These are phyloP conservation scores for Grantiella picta DNA, from an alignment of 2,113 vertebrate species.

Conservation along the genomic window DNA sequence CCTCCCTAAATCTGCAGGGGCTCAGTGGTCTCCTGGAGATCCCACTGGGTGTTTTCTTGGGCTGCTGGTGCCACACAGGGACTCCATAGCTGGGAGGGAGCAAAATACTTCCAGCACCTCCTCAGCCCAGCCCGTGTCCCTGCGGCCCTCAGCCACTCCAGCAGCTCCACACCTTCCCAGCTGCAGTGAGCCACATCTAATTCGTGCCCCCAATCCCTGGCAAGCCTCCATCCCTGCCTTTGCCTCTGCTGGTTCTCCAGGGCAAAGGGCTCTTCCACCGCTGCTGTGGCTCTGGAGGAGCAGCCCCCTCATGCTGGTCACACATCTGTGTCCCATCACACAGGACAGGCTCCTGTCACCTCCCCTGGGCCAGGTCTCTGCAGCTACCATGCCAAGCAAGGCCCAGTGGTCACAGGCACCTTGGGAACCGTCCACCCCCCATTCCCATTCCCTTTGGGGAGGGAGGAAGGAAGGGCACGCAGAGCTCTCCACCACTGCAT, in stretches of 20 bases:
- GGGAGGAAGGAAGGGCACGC: neutral
- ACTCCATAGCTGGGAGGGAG: neutral
- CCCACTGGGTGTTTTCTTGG: rapidly evolving
- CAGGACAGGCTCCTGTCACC: neutral
- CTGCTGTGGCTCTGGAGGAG: neutral
- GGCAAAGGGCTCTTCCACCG: neutral
- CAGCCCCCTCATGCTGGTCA: neutral
- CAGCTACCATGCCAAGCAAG: neutral
- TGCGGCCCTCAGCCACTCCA: neutral
- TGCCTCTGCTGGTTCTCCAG: neutral
- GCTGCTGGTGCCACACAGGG: neutral
- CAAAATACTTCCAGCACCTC: neutral
- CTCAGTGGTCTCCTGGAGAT: neutral
- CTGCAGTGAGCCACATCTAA: neutral
- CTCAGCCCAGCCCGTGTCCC: neutral
- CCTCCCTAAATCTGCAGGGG: neutral
- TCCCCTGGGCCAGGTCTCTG: rapidly evolving
- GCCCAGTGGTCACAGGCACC: neutral
- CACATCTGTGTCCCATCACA: neutral
- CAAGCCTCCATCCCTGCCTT: neutral
- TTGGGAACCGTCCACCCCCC: neutral
- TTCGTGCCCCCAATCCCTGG: neutral
- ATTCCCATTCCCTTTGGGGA: neutral
- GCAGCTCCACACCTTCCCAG: neutral
- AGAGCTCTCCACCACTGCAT: neutral